Evolutionary conservation across 2,113 vertebrate genomes (phyloP).

Genomic region (Percina caprodes): DNA sequence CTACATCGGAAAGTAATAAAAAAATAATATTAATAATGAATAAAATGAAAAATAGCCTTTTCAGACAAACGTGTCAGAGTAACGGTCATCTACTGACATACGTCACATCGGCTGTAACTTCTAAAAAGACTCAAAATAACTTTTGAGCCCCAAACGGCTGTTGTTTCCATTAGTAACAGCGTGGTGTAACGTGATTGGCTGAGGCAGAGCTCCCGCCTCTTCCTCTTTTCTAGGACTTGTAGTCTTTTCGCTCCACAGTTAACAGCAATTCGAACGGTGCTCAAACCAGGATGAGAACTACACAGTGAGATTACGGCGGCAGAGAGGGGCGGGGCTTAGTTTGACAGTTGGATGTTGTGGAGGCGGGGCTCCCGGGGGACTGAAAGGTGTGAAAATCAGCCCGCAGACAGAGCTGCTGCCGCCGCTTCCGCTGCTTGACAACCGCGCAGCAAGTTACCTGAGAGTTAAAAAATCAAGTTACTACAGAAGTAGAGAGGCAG

Average conservation of each 20-base stretch:
- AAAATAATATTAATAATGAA: too few relatives aligned
- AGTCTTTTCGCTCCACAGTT: slow-evolving; percentile 39
- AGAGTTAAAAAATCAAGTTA: neutral
- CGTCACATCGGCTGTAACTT: too few relatives aligned
- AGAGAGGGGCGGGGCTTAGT: slow-evolving; percentile 9
- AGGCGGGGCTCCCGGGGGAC: slow-evolving; percentile 13
- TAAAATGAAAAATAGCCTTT: too few relatives aligned
- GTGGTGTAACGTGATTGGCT: slow-evolving; percentile 82
- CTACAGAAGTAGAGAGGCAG: neutral
- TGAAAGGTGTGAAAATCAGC: neutral
- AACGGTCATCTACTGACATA: too few relatives aligned
- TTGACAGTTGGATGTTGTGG: slow-evolving; percentile 34
- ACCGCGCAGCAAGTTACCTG: neutral
- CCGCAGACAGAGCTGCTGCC: neutral
- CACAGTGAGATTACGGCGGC: slow-evolving; percentile 1
- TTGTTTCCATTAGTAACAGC: slow-evolving; percentile 56
- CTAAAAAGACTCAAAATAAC: too few relatives aligned
- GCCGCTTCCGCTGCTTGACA: too few relatives aligned
- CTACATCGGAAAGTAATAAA: too few relatives aligned
- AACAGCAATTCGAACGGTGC: too few relatives aligned
- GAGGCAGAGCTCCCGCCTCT: neutral
- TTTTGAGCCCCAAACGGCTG: neutral
- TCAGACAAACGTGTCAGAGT: too few relatives aligned
- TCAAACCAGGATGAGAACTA: neutral
- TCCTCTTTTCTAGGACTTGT: slow-evolving; percentile 56